Percentiles rank a stretch among this genome's conserved stretches.
Conservation (phyloP, 2,113 vertebrate species). For the Pavo muticus region DNA sequence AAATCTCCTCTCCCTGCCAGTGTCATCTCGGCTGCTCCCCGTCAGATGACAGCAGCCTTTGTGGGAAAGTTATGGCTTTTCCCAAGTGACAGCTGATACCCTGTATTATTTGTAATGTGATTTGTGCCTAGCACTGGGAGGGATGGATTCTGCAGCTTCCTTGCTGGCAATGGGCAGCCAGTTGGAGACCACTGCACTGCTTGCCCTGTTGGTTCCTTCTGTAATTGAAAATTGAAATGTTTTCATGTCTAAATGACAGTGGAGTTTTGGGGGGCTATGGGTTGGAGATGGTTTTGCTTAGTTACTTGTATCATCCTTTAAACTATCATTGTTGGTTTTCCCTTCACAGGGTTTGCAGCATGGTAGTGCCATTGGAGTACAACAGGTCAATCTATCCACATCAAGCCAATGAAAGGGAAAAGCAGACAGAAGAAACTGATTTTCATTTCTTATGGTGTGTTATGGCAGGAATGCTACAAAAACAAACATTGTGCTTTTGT, state of each 20-base stretch:
- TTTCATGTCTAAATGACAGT: not conserved
- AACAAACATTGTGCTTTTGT: not conserved
- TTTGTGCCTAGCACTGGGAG: not conserved
- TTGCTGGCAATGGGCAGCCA: not conserved
- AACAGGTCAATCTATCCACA: not conserved
- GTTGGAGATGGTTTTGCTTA: not conserved
- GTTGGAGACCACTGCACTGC: not conserved
- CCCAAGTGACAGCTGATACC: not conserved
- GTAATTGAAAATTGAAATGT: not conserved
- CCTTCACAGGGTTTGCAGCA: not conserved
- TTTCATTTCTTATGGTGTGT: not conserved
- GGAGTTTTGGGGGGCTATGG: not conserved
- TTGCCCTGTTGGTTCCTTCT: not conserved
- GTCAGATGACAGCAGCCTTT: not conserved
- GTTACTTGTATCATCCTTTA: not conserved
- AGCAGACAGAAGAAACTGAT: not conserved
- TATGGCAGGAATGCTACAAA: not conserved
- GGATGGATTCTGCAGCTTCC: not conserved
- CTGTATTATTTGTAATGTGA: fast-evolving
- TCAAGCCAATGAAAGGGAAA: not conserved
- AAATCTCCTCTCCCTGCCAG: not conserved
- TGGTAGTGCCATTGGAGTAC: not conserved
- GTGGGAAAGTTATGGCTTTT: not conserved
- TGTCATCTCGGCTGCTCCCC: not conserved
- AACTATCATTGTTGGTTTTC: not conserved